A percentile compares a stretch with the other conserved stretches of the same genome.
Evolutionary conservation across 92 coral and sea anemone genomes (phyloP).

Genomic region (Phenganax marumi): DNA sequence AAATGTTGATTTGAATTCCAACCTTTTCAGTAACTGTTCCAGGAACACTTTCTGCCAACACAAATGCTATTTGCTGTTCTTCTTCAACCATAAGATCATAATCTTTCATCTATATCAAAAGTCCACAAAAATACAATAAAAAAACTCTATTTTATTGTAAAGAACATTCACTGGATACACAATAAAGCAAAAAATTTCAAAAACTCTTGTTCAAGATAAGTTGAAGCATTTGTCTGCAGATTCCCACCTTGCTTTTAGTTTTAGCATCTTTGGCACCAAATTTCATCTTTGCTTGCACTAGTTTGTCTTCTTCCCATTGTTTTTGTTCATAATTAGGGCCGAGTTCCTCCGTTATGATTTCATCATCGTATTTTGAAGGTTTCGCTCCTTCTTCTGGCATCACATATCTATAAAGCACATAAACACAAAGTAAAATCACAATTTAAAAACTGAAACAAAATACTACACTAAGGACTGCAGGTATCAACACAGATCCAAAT

Average conservation of each 20-base stretch:
- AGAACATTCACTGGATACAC: neutral
- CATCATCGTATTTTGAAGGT: constrained; percentile 91
- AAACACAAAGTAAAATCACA: neutral
- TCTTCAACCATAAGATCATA: constrained; percentile 88
- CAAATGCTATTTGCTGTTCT: constrained; percentile 96
- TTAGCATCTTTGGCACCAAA: constrained; percentile 99
- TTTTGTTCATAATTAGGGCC: constrained; percentile 98
- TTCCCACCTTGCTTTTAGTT: constrained; percentile 76
- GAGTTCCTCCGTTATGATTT: constrained; percentile 75
- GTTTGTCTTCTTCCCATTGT: constrained; percentile 97
- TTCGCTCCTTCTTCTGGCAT: constrained; percentile 89
- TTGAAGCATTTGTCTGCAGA: too few species aligned
- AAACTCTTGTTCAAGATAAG: neutral
- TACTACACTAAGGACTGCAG: too few species aligned
- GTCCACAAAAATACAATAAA: neutral
- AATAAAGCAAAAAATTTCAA: neutral
- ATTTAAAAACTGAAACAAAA: too few species aligned
- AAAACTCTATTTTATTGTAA: neutral
- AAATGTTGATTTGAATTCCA: constrained; percentile 3
- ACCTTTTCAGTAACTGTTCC: constrained; percentile 76
- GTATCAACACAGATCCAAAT: too few species aligned
- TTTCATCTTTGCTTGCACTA: constrained; percentile 92
- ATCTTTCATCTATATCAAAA: constrained; percentile 65
- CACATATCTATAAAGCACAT: constrained; percentile 51
- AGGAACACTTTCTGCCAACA: constrained; percentile 94